These are phyloP conservation scores for Guaruba guarouba DNA, from an alignment of 2,113 vertebrate species.

Conservation along the genomic window DNA sequence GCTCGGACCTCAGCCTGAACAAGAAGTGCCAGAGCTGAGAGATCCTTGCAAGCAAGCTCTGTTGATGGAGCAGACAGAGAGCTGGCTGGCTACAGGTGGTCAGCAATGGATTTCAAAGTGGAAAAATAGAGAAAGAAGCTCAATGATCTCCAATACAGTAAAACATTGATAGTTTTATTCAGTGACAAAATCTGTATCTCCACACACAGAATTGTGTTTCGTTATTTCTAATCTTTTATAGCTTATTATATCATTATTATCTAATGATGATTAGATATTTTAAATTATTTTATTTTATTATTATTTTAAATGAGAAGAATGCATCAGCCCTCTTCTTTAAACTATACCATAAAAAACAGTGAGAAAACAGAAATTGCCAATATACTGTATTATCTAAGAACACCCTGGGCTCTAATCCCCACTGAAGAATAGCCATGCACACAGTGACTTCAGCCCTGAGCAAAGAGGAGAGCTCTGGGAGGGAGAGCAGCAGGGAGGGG, in stretches of 20 bases:
- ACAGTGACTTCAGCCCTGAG: background rate
- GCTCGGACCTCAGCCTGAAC: background rate
- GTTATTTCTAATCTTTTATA: background rate
- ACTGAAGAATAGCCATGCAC: background rate
- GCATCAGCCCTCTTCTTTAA: background rate
- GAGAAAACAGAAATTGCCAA: background rate
- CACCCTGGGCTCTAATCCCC: background rate
- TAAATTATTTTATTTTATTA: background rate
- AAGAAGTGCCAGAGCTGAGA: background rate
- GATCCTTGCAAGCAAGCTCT: background rate
- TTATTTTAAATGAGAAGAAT: background rate
- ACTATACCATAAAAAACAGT: background rate
- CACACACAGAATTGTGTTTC: background rate
- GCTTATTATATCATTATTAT: background rate
- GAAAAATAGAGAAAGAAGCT: background rate
- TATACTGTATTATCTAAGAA: background rate
- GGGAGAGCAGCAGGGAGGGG: background rate
- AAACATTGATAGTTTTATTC: background rate
- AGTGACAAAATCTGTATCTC: background rate
- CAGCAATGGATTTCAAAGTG: background rate
- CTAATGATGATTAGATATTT: background rate
- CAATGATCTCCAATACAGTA: background rate
- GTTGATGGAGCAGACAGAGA: fast-evolving
- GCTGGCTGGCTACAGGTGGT: background rate
- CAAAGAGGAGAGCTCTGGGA: background rate